A percentile compares a stretch with the other conserved stretches of the same genome.
Conservation (phyloP, 1,140 invertebrate species). For the Drosophila tani region DNA sequence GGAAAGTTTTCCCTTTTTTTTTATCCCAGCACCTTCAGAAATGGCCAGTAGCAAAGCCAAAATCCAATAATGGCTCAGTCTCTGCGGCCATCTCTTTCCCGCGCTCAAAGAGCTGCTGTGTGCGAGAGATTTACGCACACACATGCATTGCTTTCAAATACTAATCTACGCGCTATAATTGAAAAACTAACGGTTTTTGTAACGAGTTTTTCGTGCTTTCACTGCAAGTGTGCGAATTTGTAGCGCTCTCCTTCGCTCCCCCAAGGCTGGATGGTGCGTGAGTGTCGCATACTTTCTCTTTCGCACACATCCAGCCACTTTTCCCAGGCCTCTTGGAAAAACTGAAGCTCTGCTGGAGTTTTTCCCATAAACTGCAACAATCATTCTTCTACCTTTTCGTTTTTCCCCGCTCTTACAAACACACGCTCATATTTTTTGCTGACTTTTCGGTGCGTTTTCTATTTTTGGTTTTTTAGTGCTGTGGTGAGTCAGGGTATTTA, state of each 20-base stretch:
- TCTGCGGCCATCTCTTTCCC: conserved; percentile 21
- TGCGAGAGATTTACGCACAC: conserved; percentile 66
- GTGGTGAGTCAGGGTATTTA: conserved; percentile 1
- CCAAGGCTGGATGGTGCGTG: conserved; percentile 1
- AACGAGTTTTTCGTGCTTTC: conserved; percentile 80
- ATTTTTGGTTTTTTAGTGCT: conserved; percentile 20
- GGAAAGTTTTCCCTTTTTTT: conserved; percentile 46
- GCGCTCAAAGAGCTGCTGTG: background rate
- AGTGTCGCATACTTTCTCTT: conserved; percentile 53
- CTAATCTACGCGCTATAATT: conserved; percentile 82
- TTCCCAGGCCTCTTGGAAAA: conserved; percentile 23
- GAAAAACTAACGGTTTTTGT: conserved; percentile 81
- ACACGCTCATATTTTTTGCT: conserved; percentile 68
- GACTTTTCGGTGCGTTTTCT: conserved; percentile 55
- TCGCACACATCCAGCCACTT: conserved; percentile 35
- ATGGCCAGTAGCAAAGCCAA: conserved; percentile 48
- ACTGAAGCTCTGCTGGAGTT: conserved; percentile 43
- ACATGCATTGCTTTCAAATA: conserved; percentile 75
- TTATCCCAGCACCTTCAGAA: conserved; percentile 54
- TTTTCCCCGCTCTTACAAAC: conserved; percentile 42
- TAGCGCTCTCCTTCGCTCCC: conserved; percentile 1
- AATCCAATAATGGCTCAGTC: conserved; percentile 73
- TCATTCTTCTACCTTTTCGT: conserved; percentile 51
- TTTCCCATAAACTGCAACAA: conserved; percentile 72
- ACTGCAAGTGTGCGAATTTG: conserved; percentile 67